Evolutionary conservation across 2,113 vertebrate genomes (phyloP), one percentile per base, ranked within the genome.

Genomic region (Talpa occidentalis): DNA sequence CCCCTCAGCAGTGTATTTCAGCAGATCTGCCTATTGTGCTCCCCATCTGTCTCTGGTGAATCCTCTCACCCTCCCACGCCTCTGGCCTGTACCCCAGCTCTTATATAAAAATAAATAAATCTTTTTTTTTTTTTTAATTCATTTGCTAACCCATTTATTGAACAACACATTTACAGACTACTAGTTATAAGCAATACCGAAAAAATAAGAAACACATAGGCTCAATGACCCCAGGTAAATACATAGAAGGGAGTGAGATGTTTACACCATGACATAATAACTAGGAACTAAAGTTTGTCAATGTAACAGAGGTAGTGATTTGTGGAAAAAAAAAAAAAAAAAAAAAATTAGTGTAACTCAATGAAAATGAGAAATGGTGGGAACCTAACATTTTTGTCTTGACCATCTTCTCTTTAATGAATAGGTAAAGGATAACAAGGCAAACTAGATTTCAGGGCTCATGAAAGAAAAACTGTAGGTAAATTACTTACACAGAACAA

Each of bases 281-380:
- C 60, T 76, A 80, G 60, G 22, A 89, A 77, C 90, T 42, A 84
- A 95, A 94, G 40, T 30, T 72, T 80, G 28, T 77, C 47, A 49
- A 24, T 73, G 5, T 72, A 81, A 88, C 24, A 67, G 95, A 96
- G 89, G 94, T 96, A 95, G 88, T 95, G 30, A 85, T 69, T 24
- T 77, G 28, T 91, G 66, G 94, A 35, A 72, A 60, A 74, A 87
- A 52, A 40, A 66, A 26, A 64, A 30, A 22, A 54, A 52, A 49
- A 10, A 49, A 42, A 49, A 52, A 10, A 10, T 59, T 40, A 30
- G n/a, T 28, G 6, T 72, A 90, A 92, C 15, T 37, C 90, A 87
- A 59, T 90, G 37, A 82, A n/a, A 88, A 87, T 72, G 89, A 85
- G 35, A 70, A 85, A 73, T 19, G 15, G 2, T 69, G 40, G 28